phyloP scores from a whole-genome alignment of 2,888 invertebrate genomes.

The Galerucella calmariensis region DNA sequence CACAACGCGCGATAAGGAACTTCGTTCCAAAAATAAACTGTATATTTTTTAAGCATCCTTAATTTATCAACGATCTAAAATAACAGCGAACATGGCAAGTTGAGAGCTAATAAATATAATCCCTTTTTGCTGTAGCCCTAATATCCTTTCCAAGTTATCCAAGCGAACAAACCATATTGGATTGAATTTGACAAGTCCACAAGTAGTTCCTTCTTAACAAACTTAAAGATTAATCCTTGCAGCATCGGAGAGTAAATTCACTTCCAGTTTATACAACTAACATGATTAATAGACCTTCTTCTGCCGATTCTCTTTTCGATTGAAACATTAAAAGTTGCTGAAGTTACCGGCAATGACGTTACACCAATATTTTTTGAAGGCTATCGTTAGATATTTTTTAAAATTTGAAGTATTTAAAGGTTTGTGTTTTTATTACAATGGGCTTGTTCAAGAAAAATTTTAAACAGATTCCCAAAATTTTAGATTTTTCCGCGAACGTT shows the following conservation, averaged over 20 bases:
- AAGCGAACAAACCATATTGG: conserved; percentile 22
- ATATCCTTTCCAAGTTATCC: conserved; percentile 23
- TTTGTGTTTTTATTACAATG: no score
- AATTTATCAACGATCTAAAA: neutral
- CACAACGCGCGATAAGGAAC: no score
- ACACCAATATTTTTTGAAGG: neutral
- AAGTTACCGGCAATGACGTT: conserved; percentile 13
- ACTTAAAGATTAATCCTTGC: conserved; percentile 40
- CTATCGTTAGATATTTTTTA: no score
- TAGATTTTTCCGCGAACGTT: no score
- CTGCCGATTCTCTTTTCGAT: conserved; percentile 36
- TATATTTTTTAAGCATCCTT: no score
- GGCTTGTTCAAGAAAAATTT: no score
- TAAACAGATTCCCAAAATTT: no score
- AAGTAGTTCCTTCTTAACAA: conserved; percentile 33
- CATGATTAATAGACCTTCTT: conserved; percentile 40
- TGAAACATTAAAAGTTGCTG: conserved; percentile 32
- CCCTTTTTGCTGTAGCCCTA: conserved; percentile 15
- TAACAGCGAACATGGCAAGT: neutral
- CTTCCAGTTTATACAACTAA: conserved; percentile 34
- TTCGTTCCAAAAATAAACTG: no score
- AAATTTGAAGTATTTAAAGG: no score
- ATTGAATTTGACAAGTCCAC: conserved; percentile 41
- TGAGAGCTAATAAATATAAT: neutral
- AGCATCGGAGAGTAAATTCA: conserved; percentile 18